Base-by-base conservation (phyloP, 2,113 vertebrate species). In the Ceyx cyanopectus region DNA sequence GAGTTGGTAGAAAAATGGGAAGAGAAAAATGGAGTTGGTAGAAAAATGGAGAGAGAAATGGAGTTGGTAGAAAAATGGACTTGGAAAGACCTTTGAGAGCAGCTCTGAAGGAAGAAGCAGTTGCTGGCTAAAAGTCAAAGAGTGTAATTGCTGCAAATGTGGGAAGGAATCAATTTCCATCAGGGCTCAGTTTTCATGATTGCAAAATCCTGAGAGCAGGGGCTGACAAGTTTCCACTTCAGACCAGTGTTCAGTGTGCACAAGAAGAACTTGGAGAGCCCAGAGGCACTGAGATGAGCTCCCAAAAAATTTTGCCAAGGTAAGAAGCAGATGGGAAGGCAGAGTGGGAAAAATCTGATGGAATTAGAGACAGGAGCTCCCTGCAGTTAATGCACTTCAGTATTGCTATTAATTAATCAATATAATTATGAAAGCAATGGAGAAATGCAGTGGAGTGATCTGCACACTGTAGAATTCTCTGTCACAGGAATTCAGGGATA, bases 81-180 rank as follows among this genome's bases (percentile, higher is more conserved):
- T 95, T 93, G 50, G 65, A 66, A 68, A 89, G 73, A 65, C 37
- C 7, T 92, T 86, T 94, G 74, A 68, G 21, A 76, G 32, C 22
- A 66, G 9, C 27, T 60, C 24, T 76, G 50, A 66, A 90, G 89
- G 91, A 92, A 58, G 22, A 53, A 75, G 26, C 32, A 75, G 37
- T 87, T 37, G 19, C 32, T 76, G 43, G 43, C 41, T 78, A 48
- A 58, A 74, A 9, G 26, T 53, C 43, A 63, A 69, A 51, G 48
- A 63, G 21, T 89, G 18, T 81, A 77, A 37, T 63, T 75, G 51
- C 29, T 69, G 81, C 76, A 79, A 92, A 81, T 30, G 11, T 6
- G 16, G 77, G 77, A 95, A 95, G 67, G 51, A 89, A 89, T 82
- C 46, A 56, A 56, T 94, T 94, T 80, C 79, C 41, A 43, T 85